Base-by-base conservation (phyloP, 2,888 invertebrate genomes). In the Aleiodes leptofemur region DNA sequence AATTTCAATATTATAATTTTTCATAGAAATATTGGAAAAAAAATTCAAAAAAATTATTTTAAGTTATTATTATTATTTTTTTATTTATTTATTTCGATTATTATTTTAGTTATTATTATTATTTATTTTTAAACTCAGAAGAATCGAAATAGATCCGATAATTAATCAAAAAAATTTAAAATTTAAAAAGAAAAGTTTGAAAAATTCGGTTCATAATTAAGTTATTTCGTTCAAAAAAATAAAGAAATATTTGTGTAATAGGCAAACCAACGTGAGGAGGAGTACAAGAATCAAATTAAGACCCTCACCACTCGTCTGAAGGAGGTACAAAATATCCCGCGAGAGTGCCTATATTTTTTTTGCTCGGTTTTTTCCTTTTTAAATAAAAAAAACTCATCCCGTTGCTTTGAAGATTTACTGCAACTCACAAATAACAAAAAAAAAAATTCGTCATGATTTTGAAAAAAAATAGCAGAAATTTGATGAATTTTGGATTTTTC, bases 221-320 rank as follows among this genome's bases (percentile, higher is more conserved):
- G 55, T 43, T 61, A n/a, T 64, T 69, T 13, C 43, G 66, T 56
- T 59, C 9, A 34, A 69, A 43, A 38, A 43, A 59, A 64, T 13
- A 68, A 56, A 51, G 23, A 70, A 76, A 70, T 77, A 79, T 80
- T 77, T 78, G 76, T 82, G 82, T 81, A 83, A 82, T 92, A 98
- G 98, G 98, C 98, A 93, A 97, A 98, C 94, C 98, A 98, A 94
- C 96, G 98, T 90, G 98, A 98, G 92, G 98, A 98, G 93, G 97
- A 98, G 91, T 98, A 98, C 96, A 98, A 98, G 94, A 97, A 97
- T 92, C 98, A 98, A 94, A 98, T 98, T 95, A 98, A 98, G 95
- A 97, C 96, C 91, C 94, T 98, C 91, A 97, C 96, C 92, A 96
- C 96, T 92, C 97, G 98, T 92, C 97, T 98, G 94, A 98, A 98